Conservation (phyloP, 2,113 vertebrate species). For the Chaetodon trifascialis region DNA sequence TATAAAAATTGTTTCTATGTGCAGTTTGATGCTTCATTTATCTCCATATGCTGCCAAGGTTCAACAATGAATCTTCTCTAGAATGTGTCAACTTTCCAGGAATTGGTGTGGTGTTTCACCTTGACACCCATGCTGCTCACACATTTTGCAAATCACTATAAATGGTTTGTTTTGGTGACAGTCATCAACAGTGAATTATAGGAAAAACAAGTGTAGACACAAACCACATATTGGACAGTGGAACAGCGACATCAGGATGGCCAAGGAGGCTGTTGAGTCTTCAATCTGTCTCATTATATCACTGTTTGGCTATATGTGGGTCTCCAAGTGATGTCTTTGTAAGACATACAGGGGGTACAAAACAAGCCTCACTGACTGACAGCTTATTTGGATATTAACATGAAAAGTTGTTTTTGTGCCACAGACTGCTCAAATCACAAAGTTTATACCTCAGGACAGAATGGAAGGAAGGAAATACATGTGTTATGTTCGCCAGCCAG, state of each 20-base stretch:
- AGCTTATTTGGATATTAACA: background rate
- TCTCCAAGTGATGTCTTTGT: background rate
- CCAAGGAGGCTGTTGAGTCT: background rate
- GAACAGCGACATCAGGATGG: background rate
- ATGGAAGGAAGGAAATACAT: no score
- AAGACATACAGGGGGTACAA: no score
- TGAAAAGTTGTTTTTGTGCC: background rate
- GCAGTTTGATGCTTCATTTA: background rate
- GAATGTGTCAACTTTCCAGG: background rate
- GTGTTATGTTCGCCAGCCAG: no score
- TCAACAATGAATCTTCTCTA: background rate
- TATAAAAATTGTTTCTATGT: background rate
- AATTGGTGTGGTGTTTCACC: background rate
- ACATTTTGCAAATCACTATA: background rate
- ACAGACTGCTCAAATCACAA: background rate
- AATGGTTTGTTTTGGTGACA: conserved; percentile 2
- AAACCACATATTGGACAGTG: background rate
- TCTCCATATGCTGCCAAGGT: conserved; percentile 13
- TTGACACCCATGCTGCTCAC: background rate
- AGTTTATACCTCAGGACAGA: background rate
- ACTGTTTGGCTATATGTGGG: background rate
- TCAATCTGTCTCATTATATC: background rate
- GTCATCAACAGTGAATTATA: background rate
- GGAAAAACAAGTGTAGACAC: background rate
- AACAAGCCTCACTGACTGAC: background rate